Evolutionary conservation across 1,140 invertebrate species (phyloP), one percentile per base, ranked within the genome.

Genomic region (Trichomalopsis sarcophagae): DNA sequence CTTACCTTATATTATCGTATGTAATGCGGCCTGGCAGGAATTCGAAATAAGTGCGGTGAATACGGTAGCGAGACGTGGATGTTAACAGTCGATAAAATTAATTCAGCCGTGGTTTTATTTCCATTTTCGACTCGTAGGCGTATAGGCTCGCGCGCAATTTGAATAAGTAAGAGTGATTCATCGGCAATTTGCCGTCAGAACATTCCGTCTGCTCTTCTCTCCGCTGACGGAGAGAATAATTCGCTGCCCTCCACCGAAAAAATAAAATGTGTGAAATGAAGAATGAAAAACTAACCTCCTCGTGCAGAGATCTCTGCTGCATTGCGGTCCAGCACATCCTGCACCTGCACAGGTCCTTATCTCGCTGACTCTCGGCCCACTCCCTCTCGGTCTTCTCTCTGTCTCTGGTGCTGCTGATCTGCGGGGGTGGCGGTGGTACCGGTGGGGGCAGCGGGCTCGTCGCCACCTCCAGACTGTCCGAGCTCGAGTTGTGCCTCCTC

Each of bases 371-470:
- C 55, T 89, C 90, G 75, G 55, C 80, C 87, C 89, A 87, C 33
- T 92, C 89, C 40, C 89, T 87, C 23, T 90, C 90, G 14, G 85
- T 82, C 17, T 84, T 84, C 13, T 82, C 85, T 11, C 86, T 9
- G 10, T 76, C 89, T n/a, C 88, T 89, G 62, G 80, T 88, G 36
- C 88, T 88, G 47, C 75, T 81, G 62, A 91, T 89, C 86, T 93
- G 90, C 0, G 92, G 92, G 33, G 92, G 92, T 30, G 89, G 89
- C 2, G 92, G 93, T 44, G 92, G 92, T 17, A 93, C 92, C 0
- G 92, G 92, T 5, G 93, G 93, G 68, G 93, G 93, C 84, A 93
- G 83, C n/a, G 92, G 92, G 87, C 92, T 93, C 7, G 92, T 91
- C 11, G 92, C 92, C 0, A 93, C 92, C 76, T 93, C 92, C 47